Evolutionary conservation across 2,113 vertebrate species (phyloP).

Genomic region (Rhinolophus ferrumequinum): DNA sequence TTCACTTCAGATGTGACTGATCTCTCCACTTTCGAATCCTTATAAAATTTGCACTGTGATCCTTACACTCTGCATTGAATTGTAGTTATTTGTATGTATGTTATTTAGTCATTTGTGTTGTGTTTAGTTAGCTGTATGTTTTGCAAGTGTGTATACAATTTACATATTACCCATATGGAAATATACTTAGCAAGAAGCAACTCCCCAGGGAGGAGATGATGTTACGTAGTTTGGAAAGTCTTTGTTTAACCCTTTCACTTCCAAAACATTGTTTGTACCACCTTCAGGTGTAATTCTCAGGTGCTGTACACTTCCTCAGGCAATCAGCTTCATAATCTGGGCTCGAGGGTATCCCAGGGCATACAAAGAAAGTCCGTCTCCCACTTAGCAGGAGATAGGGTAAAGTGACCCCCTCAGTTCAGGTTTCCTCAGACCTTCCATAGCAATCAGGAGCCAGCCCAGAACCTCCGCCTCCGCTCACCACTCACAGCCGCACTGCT

Average conservation of each 20-base stretch:
- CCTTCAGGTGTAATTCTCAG: neutral
- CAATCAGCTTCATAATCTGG: neutral
- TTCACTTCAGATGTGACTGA: neutral
- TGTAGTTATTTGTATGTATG: neutral
- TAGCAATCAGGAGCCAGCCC: neutral
- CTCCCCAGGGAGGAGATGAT: neutral
- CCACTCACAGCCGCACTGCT: neutral
- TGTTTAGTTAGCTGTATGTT: neutral
- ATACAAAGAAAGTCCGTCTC: neutral
- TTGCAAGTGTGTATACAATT: neutral
- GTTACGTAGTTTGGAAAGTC: neutral
- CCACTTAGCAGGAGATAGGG: neutral
- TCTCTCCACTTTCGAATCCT: neutral
- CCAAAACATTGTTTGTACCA: neutral
- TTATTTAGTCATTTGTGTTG: neutral
- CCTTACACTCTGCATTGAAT: neutral
- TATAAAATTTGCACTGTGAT: neutral
- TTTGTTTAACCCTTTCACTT: neutral
- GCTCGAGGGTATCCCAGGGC: neutral
- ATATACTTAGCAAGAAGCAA: neutral
- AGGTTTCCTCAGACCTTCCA: neutral
- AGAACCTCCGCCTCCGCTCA: too few species aligned
- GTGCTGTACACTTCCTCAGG: neutral
- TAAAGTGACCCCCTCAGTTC: neutral
- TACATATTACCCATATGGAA: neutral